Evolutionary conservation across 2,888 invertebrate species (phyloP), one percentile per base, ranked within the genome.

Genomic region (Acleris literana): DNA sequence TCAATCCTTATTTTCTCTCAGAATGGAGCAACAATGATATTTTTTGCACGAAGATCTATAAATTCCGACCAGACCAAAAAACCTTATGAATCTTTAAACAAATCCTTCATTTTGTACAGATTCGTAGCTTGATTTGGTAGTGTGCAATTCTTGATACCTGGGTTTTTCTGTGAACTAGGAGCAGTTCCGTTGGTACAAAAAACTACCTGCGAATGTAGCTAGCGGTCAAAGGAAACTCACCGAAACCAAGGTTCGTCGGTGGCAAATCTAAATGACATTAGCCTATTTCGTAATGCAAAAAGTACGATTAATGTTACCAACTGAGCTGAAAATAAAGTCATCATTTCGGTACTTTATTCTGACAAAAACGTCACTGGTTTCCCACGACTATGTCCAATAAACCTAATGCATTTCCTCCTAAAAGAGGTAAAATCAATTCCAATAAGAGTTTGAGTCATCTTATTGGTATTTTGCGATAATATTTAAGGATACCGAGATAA

Each of bases 361-460:
- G 44, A 49, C 25, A 65, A 65, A 60, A 66, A 56, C 65, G 46
- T 17, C 29, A 44, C 16, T 43, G n/a, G 52, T 22, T 59, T 64
- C 64, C 49, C 55, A 61, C 56, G 60, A 60, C n/a, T 17, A 18
- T 0, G 13, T 17, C 43, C 13, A 17, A 4, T 55, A 18, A n/a
- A 43, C 59, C 39, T 25, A 59, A 54, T 51, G 49, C 49, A 65
- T 44, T 60, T 60, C 44, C 49, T 60, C 43, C 61, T 17, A 20
- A n/a, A 58, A 13, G 13, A 39, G 39, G 39, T 39, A 39, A 39
- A 18, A 29, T 44, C 5, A 44, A 56, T 61, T 55, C 52, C 61
- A 66, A 66, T 66, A 61, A 65, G 65, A 65, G 39, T 63, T 62
- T 51, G 63, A 63, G 63, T 63, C 56, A 63, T 43, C 17, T 43